phyloP scores from a whole-genome alignment of 2,888 invertebrate species.

The Synergus umbraculus region DNA sequence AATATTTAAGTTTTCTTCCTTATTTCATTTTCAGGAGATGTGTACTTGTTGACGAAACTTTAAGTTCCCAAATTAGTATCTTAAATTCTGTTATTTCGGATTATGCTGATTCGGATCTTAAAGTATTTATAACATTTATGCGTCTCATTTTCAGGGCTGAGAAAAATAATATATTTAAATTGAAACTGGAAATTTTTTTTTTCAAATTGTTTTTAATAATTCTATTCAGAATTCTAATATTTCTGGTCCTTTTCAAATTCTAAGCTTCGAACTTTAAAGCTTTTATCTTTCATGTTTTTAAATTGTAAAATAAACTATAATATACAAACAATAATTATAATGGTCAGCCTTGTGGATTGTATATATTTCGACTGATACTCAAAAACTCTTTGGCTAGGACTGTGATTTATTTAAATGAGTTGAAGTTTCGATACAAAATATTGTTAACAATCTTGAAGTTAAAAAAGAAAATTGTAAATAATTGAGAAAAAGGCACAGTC shows the following conservation, averaged over 20 bases:
- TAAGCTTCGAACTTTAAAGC: no score
- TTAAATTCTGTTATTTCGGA: no score
- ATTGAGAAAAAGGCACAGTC: not conserved
- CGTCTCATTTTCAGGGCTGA: not conserved
- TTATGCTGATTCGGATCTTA: not conserved
- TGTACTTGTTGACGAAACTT: not conserved
- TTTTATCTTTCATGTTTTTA: no score
- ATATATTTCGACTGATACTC: not conserved
- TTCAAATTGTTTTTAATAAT: no score
- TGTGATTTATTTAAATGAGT: not conserved
- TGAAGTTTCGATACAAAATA: not conserved
- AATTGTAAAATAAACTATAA: not conserved
- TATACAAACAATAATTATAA: not conserved
- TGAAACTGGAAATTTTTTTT: no score
- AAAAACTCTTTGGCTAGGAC: not conserved
- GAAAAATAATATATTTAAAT: not conserved
- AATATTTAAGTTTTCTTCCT: not conserved
- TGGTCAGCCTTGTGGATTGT: not conserved
- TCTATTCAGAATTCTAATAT: not conserved
- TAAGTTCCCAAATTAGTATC: not conserved
- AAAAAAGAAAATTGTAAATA: not conserved
- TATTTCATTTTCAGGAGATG: slow-evolving; percentile 3
- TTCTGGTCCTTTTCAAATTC: not conserved
- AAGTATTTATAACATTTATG: not conserved
- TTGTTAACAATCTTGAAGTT: not conserved